Conservation (phyloP, 2,888 invertebrate genomes). For the Agrotis exclamationis region DNA sequence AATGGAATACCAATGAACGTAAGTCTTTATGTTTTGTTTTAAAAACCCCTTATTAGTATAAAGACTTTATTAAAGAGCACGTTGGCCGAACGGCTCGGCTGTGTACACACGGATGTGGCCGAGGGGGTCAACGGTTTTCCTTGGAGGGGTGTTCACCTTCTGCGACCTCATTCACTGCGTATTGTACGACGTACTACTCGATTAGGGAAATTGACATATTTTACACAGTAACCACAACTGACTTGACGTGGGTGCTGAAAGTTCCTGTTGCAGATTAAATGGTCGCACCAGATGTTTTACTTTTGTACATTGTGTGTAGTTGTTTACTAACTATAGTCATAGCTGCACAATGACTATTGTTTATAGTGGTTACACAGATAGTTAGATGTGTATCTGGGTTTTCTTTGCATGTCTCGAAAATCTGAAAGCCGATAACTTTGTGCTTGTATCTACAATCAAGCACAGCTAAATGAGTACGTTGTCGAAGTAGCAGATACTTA, state of each 20-base stretch:
- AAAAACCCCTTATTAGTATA: constrained; percentile 39
- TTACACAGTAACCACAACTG: constrained; percentile 42
- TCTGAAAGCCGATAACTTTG: constrained; percentile 31
- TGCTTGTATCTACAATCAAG: constrained; percentile 9
- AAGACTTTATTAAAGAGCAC: constrained; percentile 47
- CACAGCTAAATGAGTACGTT: constrained; percentile 18
- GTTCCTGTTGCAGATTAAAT: constrained; percentile 36
- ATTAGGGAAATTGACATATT: constrained; percentile 65
- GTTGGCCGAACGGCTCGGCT: constrained; percentile 44
- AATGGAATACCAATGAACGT: constrained; percentile 15
- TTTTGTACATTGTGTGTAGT: constrained; percentile 50
- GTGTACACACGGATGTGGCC: constrained; percentile 80
- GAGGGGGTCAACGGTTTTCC: constrained; percentile 88
- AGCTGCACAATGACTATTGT: constrained; percentile 60
- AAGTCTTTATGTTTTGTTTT: constrained; percentile 21
- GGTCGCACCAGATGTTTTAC: constrained; percentile 43
- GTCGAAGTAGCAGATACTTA: constrained; percentile 8
- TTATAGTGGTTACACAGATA: constrained; percentile 28
- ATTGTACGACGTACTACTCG: constrained; percentile 68
- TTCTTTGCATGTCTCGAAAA: constrained; percentile 27
- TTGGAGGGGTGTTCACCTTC: constrained; percentile 89
- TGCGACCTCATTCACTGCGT: constrained; percentile 77
- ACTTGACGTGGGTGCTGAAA: constrained; percentile 28
- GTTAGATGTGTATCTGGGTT: constrained; percentile 27
- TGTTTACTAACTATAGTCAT: constrained; percentile 58